Base-by-base conservation (phyloP, 2,888 invertebrate genomes). In the Balanococcus diminutus region DNA sequence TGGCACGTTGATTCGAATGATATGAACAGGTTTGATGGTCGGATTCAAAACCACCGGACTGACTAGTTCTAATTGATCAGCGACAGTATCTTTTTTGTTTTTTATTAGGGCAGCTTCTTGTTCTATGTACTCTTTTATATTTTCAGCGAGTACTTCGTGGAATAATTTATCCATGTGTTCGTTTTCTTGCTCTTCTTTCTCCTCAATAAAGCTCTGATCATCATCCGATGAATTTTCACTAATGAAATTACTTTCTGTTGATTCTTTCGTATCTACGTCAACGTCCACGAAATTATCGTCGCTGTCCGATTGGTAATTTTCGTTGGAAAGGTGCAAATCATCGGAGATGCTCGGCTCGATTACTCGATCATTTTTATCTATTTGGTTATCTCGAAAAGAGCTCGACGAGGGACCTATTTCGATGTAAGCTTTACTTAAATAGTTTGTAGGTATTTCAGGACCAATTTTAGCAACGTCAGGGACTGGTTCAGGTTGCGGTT, bases 1-100 rank as follows among this genome's bases (percentile, higher is more conserved):
- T 9, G 42, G 46, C 3, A 82, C 46, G 25, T 82, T 82, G 6
- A 82, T 82, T 28, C 82, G 82, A 42, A 82, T 82, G 16, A 82
- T 46, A 46, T 82, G 42, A 28, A 36, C 28, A 22, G 51, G 32
- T 32, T 56, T 83, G 4, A 32, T n/a, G 5, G 32, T n/a, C 2
- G 75, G 32, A n/a, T 75, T 75, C 16, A 75, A 32, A 16, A n/a
- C 22, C 8, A 75, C 22, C 5, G 75, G 32, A 0, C 36, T 32
- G 6, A 75, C 25, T 4, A n/a, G 31, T 75, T 75, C 32, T n/a
- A 75, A 32, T 32, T n/a, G 75, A n/a, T 32, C 16, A 9, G 31
- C 5, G 4, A n/a, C n/a, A 6, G 19, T 32, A 2, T 75, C 75
- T n/a, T 3, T 5, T 51, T 75, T 22, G n/a, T 32, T 75, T 32